Evolutionary conservation across 2,113 vertebrate species (phyloP).

Genomic region (Zosterops pallidus): DNA sequence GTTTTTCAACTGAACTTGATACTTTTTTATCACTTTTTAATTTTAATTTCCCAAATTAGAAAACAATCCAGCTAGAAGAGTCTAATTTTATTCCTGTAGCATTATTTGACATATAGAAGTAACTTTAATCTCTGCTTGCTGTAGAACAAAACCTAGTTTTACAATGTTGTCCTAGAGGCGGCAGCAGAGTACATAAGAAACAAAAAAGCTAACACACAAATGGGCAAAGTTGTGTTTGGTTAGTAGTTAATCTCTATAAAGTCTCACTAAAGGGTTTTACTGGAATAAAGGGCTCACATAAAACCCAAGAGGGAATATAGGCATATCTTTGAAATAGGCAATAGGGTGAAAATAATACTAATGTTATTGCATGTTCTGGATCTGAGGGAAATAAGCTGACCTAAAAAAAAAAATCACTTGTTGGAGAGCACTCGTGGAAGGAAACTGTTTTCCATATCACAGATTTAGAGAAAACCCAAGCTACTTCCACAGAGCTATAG

Average conservation of each 20-base stretch:
- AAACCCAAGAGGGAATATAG: slow-evolving; percentile 25
- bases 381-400: slow-evolving; percentile 30
- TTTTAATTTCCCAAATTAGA: background rate
- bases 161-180: slow-evolving; percentile 70
- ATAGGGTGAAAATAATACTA: background rate
- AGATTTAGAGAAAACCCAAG: slow-evolving; percentile 34
- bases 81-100: background rate
- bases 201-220: slow-evolving; percentile 25
- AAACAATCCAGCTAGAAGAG: background rate
- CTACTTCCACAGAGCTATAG: slow-evolving; percentile 21
- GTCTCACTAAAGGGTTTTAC: slow-evolving; percentile 24
- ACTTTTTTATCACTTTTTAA: background rate
- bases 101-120: background rate
- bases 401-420: slow-evolving; percentile 52
- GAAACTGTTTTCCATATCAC: slow-evolving; percentile 19
- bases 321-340: background rate
- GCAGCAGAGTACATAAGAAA: slow-evolving; percentile 76
- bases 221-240: slow-evolving; percentile 57
- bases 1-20: background rate
- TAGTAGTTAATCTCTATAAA: slow-evolving; percentile 60
- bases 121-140: background rate
- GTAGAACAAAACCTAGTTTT: slow-evolving; percentile 41
- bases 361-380: slow-evolving; percentile 47
- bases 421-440: slow-evolving; percentile 4
- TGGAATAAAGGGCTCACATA: slow-evolving; percentile 30